A percentile compares a stretch with the other conserved stretches of the same genome.
These are phyloP conservation scores for Rallus crepitans DNA, from an alignment of 2,797 vertebrate genomes.

Conservation along the genomic window DNA sequence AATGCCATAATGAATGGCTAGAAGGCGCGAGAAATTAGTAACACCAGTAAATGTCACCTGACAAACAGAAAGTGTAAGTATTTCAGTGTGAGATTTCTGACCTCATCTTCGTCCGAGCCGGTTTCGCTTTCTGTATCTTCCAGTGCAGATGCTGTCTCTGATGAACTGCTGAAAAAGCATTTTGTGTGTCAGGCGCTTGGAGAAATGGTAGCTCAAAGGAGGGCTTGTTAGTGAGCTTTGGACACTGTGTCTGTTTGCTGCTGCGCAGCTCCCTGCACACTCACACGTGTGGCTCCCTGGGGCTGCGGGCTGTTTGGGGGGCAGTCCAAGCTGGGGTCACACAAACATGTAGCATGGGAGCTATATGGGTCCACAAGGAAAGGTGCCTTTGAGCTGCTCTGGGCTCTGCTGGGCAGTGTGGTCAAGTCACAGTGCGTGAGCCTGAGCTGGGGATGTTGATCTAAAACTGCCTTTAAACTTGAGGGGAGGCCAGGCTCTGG, in stretches of 20 bases:
- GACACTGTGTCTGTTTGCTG: not conserved
- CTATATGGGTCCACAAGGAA: not conserved
- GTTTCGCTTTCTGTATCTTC: not conserved
- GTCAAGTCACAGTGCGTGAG: not conserved
- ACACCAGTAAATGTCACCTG: not conserved
- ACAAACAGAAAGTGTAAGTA: not conserved
- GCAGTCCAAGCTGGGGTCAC: not conserved
- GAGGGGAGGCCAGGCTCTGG: not conserved
- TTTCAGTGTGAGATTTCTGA: conserved; percentile 30
- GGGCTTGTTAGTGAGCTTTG: not conserved
- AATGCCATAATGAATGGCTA: not conserved
- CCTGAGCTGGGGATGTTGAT: not conserved
- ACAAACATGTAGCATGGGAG: not conserved
- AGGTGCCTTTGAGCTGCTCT: not conserved
- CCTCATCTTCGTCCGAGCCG: conserved; percentile 61
- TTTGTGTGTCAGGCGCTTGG: not conserved
- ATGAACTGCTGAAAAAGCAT: conserved; percentile 51
- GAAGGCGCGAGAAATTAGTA: not conserved
- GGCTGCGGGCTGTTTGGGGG: not conserved
- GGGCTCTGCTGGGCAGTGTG: not conserved
- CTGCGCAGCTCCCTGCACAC: not conserved
- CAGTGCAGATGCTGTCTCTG: not conserved
- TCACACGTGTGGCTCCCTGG: not conserved
- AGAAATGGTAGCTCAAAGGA: not conserved
- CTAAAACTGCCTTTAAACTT: not conserved